Base-by-base conservation (phyloP, 2,113 vertebrate genomes). In the Eclectus roratus region DNA sequence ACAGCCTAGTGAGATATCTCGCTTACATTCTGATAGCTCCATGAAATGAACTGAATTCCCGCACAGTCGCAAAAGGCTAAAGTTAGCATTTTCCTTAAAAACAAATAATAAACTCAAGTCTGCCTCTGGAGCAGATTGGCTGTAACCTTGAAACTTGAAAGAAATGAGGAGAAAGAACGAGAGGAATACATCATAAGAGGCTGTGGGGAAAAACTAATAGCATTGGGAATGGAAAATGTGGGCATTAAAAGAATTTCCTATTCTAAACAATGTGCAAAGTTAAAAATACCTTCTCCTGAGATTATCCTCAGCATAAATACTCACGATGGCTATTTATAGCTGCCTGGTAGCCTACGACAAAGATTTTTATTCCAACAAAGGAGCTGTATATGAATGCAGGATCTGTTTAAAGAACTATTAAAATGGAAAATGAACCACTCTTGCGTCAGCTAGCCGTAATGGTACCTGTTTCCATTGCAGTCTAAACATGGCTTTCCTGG, bases 311-410 rank as follows among this genome's bases (percentile, higher is more conserved):
- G 96, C 80, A 96, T 94, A 97, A 98, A 97, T 97, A 90, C 97
- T 89, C 82, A 86, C 2, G 3, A 79, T 11, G 58, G 73, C 97
- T 98, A 98, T 98, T 98, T 98, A 97, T 98, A 98, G 96, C 73
- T 90, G 94, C 83, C 74, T 94, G 50, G 96, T 94, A 97, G 95
- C 83, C 96, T 97, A 94, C 29, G 49, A 97, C 83, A 91, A 90
- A 95, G 85, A 98, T 97, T 97, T 97, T 98, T 98, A 97, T 97
- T 96, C 97, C 97, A 98, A 97, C 96, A 97, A 98, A 98, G 97
- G 97, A 97, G 87, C 89, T 97, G 96, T 97, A 96, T 94, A 94
- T 41, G 41, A 94, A 94, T 68, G 74, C 37, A 85, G 70, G 46
- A 65, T 73, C 66, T 88, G 43, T 88, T 96, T 95, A 93, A 97